Conservation (phyloP, 1,140 invertebrate genomes). For the Euura saliciscinereae region DNA sequence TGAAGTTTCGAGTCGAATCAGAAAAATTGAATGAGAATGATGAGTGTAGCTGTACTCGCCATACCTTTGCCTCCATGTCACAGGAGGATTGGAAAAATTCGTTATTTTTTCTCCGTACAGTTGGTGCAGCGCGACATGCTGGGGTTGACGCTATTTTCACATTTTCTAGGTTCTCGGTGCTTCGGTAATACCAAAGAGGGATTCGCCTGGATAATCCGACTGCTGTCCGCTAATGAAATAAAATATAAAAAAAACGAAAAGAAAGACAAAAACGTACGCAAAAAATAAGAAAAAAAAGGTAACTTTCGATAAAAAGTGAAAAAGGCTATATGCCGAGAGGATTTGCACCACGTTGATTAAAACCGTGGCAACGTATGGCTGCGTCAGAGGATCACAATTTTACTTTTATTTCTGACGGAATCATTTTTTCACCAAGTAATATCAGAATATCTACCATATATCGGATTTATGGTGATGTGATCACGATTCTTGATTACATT, state of each 20-base stretch:
- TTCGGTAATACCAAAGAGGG: conserved; percentile 52
- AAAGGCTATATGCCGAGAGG: conserved; percentile 45
- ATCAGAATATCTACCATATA: too few relatives aligned
- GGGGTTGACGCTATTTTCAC: conserved; percentile 16
- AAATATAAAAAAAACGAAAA: conserved; percentile 35
- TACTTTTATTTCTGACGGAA: neutral
- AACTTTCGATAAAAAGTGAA: conserved; percentile 30
- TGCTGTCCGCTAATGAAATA: conserved; percentile 57
- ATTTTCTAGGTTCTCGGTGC: conserved; percentile 53
- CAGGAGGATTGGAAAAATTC: conserved; percentile 2
- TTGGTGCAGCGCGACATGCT: neutral
- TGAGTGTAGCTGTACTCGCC: neutral
- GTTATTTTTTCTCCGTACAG: neutral
- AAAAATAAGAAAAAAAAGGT: neutral
- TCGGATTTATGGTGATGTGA: too few relatives aligned
- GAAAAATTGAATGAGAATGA: neutral
- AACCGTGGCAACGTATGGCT: conserved; percentile 47
- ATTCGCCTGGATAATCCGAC: conserved; percentile 48
- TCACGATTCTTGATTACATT: too few relatives aligned
- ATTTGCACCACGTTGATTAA: conserved; percentile 56
- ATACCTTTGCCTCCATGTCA: neutral
- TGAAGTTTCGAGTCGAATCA: neutral
- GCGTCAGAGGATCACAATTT: conserved; percentile 30
- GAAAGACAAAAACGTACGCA: neutral
- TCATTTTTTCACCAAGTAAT: too few relatives aligned